Evolutionary conservation across 64 coral and sea anemone species (phyloP), one percentile per base, ranked within the genome.

Genomic region (Stylophora pistillata): DNA sequence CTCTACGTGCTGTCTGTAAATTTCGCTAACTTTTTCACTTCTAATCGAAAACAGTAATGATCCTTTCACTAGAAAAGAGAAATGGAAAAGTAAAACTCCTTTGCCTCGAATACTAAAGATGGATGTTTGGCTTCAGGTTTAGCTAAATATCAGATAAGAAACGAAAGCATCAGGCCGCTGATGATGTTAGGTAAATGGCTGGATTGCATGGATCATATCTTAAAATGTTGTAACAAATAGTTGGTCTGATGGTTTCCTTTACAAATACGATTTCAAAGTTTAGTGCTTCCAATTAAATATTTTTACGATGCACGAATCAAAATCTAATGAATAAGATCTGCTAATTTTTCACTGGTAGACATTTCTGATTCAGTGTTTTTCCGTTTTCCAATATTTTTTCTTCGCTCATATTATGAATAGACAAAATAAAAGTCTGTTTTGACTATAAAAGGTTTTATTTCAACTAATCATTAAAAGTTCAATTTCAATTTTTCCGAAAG

Each of bases 21-120:
- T 84, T 84, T 84, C 34, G 60, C 53, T 70, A 84, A 84, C 80
- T 53, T 84, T 65, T 82, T 37, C 53, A 37, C 21, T 37, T 9
- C 6, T 28, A 20, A 62, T 55, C 52, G 28, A 66, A 79, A 68
- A 69, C 32, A 70, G 30, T 23, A 29, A 79, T 27, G 13, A 52
- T 78, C 20, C 56, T 55, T 78, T 55, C 53, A 23, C 34, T 27
- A 23, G 9, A 18, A 23, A 23, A 53, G 37, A 47, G 64, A 25
- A 28, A 68, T 68, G 12, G 26, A 68, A n/a, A 25, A 11, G 11
- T 26, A 68, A 68, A 68, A 68, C 26, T 27, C 20, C 23, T n/a
- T 23, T n/a, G 26, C 25, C 23, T 25, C 21, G 64, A 68, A 68
- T 28, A 79, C 2, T 61, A 1, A 79, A 59, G 56, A 79, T 59